Percentiles rank a stretch among this genome's conserved stretches.
Conservation (phyloP, 2,888 invertebrate genomes). For the Cheilosia variabilis region DNA sequence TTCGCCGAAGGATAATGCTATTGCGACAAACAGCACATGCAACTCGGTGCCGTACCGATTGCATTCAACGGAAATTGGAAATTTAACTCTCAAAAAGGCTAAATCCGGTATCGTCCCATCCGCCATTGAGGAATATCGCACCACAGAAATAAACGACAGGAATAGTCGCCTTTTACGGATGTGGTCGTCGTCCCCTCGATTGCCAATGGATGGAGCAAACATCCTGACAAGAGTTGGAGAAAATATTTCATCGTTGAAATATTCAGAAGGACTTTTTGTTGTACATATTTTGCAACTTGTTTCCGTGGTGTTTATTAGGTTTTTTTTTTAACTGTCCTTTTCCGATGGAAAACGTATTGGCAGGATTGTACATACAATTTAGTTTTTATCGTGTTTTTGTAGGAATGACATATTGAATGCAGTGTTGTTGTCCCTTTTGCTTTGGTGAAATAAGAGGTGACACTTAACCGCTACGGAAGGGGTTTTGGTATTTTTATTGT, state of each 20-base stretch:
- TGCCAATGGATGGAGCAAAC: slow-evolving; percentile 22
- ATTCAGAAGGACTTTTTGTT: slow-evolving; percentile 57
- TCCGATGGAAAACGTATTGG: slow-evolving; percentile 43
- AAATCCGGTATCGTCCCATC: slow-evolving; percentile 48
- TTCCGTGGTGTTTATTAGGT: slow-evolving; percentile 30
- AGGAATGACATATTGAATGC: background rate
- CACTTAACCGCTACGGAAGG: slow-evolving; percentile 33
- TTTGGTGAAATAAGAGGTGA: slow-evolving; percentile 27
- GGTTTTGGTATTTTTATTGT: slow-evolving; percentile 42
- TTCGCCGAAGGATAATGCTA: slow-evolving; percentile 69
- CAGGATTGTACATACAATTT: slow-evolving; percentile 42
- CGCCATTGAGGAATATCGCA: slow-evolving; percentile 15
- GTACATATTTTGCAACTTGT: slow-evolving; percentile 34
- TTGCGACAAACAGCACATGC: slow-evolving; percentile 45
- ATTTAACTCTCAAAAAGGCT: slow-evolving; percentile 65
- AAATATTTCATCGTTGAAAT: slow-evolving; percentile 62
- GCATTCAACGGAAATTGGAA: slow-evolving; percentile 72
- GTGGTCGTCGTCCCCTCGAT: slow-evolving; percentile 52
- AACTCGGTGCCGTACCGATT: slow-evolving; percentile 41
- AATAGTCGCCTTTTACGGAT: slow-evolving; percentile 61
- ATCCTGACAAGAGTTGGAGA: slow-evolving; percentile 47
- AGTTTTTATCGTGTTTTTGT: slow-evolving; percentile 24
- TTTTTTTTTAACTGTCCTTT: background rate
- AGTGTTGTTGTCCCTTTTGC: background rate
- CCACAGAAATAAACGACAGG: slow-evolving; percentile 37